Base-by-base conservation (phyloP, 2,113 vertebrate genomes). In the Zapus hudsonius region DNA sequence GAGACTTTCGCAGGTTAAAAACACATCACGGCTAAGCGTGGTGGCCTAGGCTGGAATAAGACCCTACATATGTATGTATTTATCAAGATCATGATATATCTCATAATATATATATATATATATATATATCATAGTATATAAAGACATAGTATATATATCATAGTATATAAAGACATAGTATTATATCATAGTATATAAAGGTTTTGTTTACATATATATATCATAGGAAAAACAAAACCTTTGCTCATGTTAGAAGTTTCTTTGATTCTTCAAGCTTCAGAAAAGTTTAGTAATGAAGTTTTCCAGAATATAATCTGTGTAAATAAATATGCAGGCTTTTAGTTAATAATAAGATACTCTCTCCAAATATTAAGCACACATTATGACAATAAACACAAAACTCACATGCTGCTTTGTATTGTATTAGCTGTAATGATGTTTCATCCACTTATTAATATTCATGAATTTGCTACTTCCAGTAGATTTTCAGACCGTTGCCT, bases 361-460 rank as follows among this genome's bases (percentile, higher is more conserved):
- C 63, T 61, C 52, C 81, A 82, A 94, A 94, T 83, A 89, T 73
- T 84, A 94, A 9, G 69, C 64, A 69, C 69, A 70, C 78, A 91
- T 84, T 85, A n/a, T 93, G 93, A 94, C 91, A 92, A 91, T 96
- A 76, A 97, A 96, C 94, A 90, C 88, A 70, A 9, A 67, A 94
- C 36, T 88, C 96, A 95, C 94, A 95, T 73, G 92, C 95, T 75
- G 52, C 94, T 94, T 93, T 72, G 1, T 69, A 36, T 94, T 97
- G 95, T 97, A 93, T 97, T 97, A 96, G 95, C 78, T 93, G 95
- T 47, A 59, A 87, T 40, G 44, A 75, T 52, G 57, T 87, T n/a
- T 81, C 80, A 96, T 72, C 95, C 42, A 42, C 79, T 95, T 96
- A 98, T 98, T 96, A 97, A 97, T 98, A 98, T 98, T 97, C 96